Evolutionary conservation across 2,797 vertebrate species (phyloP), one percentile per base, ranked within the genome.

Genomic region (Moxostoma hubbsi): DNA sequence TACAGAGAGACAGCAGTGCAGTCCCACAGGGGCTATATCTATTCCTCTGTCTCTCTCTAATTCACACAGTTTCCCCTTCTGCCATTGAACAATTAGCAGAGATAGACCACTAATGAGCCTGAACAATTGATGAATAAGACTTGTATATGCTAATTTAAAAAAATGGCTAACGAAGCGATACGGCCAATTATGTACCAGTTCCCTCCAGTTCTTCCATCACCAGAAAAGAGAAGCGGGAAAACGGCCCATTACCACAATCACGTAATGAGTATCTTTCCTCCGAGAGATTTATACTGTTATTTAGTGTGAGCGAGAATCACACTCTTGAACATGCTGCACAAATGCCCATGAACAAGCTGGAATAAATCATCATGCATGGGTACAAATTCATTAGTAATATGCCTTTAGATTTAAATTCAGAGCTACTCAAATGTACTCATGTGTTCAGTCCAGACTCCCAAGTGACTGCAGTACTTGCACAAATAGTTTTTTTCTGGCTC

Each of bases 11-110:
- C 43, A 66, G 83, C 79, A 88, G 80, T 85, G 82, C 43, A 59
- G 79, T 78, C 82, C 87, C 86, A 87, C 86, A 90, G 86, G 67
- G 76, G 79, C 0, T 65, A 80, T 86, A 36, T 3, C 36, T 36
- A 36, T 36, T 81, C 73, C 83, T 36, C 65, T 24, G 47, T 79
- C 36, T 36, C 66, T 71, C 51, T 16, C 62, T 3, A 69, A 59
- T 62, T 36, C 36, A 36, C 83, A 82, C 47, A 62, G 24, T 58
- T 67, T 36, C 36, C 70, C 15, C 50, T 16, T 54, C 75, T 75
- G 80, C 55, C 66, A 57, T 65, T 79, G 69, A 72, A 73, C 63
- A 86, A 73, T 83, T 78, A 79, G 46, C 75, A 66, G 7, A 55
- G 84, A 78, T 59, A 72, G 57, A 59, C 15, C 53, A 67, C 54